Conservation (phyloP, 2,797 vertebrate genomes). For the Oophaga sylvatica region DNA sequence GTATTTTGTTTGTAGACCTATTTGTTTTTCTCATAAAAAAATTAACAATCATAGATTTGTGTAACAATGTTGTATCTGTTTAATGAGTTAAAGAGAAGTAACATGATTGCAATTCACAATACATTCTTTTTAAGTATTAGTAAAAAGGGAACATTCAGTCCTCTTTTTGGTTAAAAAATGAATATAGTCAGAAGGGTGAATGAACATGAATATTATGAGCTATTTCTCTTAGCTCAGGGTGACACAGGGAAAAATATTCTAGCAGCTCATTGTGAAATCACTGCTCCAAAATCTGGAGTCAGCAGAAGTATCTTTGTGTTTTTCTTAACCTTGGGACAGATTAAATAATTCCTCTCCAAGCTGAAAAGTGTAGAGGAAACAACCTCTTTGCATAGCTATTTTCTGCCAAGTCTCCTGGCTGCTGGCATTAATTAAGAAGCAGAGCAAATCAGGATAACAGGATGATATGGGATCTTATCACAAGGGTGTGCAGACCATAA, state of each 20-base stretch:
- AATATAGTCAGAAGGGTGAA: neutral
- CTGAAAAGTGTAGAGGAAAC: constrained; percentile 72
- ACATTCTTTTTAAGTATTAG: neutral
- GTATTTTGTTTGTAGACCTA: neutral
- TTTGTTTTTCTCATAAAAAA: neutral
- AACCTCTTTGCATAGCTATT: constrained; percentile 71
- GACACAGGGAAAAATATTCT: constrained; percentile 31
- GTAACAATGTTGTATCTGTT: neutral
- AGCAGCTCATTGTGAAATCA: constrained; percentile 39
- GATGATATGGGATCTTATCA: constrained; percentile 74
- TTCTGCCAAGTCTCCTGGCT: constrained; percentile 72
- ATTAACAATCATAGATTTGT: neutral
- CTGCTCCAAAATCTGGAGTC: constrained; percentile 37
- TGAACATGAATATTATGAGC: neutral
- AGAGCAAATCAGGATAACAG: constrained; percentile 73
- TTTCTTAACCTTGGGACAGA: constrained; percentile 78
- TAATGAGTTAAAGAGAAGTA: neutral
- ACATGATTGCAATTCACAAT: neutral
- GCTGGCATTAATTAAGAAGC: constrained; percentile 76
- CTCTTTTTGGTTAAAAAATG: neutral
- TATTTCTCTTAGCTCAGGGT: neutral
- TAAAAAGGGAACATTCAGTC: neutral
- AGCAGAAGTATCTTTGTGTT: constrained; percentile 60
- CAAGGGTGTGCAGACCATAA: constrained; percentile 45
- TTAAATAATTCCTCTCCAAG: constrained; percentile 74